These are phyloP conservation scores for Dryadula phaetusa DNA, from an alignment of 2,888 invertebrate species.

Conservation along the genomic window DNA sequence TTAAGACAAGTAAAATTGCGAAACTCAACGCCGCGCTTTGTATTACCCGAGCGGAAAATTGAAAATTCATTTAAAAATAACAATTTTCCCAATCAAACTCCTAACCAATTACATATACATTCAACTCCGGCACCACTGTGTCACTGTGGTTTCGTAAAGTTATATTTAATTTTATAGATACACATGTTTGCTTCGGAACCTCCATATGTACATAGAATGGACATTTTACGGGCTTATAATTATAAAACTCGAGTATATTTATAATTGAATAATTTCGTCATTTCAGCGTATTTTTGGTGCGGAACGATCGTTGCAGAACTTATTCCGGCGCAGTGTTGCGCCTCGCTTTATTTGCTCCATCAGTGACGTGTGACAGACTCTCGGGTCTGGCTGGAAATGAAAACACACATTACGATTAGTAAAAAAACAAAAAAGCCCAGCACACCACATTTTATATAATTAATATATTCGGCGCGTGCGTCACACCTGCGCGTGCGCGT, in stretches of 20 bases:
- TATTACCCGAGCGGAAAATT: too few species aligned
- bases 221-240: constrained; percentile 8
- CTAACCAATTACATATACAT: too few species aligned
- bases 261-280: not conserved
- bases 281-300: constrained; percentile 92
- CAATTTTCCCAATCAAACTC: too few species aligned
- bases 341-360: constrained; percentile 97
- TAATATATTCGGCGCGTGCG: too few species aligned
- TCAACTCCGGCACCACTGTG: too few species aligned
- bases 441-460: too few species aligned
- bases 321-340: constrained; percentile 91
- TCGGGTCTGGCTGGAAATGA: constrained; percentile 87
- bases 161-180: not conserved
- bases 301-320: constrained; percentile 91
- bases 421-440: too few species aligned
- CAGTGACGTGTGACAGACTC: constrained; percentile 92
- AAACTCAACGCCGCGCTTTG: too few species aligned
- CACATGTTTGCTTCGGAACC: not conserved
- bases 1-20: too few species aligned
- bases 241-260: constrained; percentile 4
- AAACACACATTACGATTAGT: too few species aligned
- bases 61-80: too few species aligned
- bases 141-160: too few species aligned
- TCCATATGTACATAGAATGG: constrained; percentile 1
- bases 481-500: constrained; percentile 88